Evolutionary conservation across 2,888 invertebrate species (phyloP).

Genomic region (Malthinus seriepunctatus): DNA sequence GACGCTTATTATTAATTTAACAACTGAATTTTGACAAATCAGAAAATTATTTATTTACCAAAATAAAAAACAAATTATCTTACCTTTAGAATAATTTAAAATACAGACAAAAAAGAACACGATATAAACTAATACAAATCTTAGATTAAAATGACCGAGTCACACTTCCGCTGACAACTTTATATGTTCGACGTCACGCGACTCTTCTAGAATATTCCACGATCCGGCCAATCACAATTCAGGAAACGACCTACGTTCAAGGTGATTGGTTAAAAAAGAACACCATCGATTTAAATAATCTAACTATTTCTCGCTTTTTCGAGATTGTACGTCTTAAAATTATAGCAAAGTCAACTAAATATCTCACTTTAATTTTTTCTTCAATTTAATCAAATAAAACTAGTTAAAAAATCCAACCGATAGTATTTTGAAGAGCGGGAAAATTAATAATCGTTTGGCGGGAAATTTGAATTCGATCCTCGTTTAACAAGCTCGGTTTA

Average conservation of each 20-base stretch:
- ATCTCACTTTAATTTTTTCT: no score
- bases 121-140: background rate
- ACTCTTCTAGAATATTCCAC: conserved; percentile 50
- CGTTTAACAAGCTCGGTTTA: no score
- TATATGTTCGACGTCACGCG: conserved; percentile 33
- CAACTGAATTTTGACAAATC: background rate
- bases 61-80: conserved; percentile 1
- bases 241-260: background rate
- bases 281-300: background rate
- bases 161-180: background rate
- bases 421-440: no score
- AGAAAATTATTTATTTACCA: background rate
- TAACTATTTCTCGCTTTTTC: no score
- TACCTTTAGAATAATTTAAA: conserved; percentile 13
- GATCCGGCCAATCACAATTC: conserved; percentile 40
- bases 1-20: background rate
- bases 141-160: background rate
- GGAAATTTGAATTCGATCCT: no score
- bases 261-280: conserved; percentile 1
- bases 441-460: no score
- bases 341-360: no score
- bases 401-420: no score
- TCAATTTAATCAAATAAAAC: no score
- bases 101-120: conserved; percentile 4
- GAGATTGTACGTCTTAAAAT: no score